A percentile compares a stretch with the other conserved stretches of the same genome.
phyloP scores from a whole-genome alignment of 2,113 vertebrate species.

The Petrocephalus zakoni region DNA sequence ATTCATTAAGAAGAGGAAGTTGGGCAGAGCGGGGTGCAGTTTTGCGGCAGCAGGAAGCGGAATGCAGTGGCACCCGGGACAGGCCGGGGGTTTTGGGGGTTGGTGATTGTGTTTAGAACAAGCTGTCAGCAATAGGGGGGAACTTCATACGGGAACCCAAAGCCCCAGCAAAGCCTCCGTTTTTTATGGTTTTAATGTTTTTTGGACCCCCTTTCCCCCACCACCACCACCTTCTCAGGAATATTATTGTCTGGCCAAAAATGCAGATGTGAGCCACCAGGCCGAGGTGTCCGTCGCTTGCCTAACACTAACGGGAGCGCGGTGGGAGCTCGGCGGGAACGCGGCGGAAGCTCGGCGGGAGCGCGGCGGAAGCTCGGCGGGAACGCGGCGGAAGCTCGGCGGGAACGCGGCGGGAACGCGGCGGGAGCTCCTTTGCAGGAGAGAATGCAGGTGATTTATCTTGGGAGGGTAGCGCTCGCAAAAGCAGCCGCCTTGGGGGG shows the following conservation, averaged over 20 bases:
- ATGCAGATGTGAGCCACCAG: not conserved
- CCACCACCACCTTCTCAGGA: not conserved
- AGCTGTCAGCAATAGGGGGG: not conserved
- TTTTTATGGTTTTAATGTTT: not conserved
- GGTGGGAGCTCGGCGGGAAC: too few relatives aligned
- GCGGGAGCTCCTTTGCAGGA: not conserved
- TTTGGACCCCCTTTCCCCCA: not conserved
- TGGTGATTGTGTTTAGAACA: conserved; percentile 21
- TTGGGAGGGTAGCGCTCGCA: not conserved
- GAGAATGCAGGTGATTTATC: not conserved
- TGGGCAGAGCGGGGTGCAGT: conserved; percentile 50
- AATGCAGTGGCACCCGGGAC: not conserved
- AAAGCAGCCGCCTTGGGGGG: not conserved
- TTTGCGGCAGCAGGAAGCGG: conserved; percentile 36
- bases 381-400: not conserved
- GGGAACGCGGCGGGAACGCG: too few relatives aligned
- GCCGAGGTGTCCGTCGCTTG: not conserved
- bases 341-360: not conserved
- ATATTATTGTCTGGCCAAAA: not conserved
- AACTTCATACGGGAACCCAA: not conserved
- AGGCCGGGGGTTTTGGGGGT: conserved; percentile 11
- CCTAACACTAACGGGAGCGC: not conserved
- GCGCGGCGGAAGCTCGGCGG: not conserved
- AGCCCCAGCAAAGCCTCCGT: not conserved
- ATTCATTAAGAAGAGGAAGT: conserved; percentile 78